Evolutionary conservation across 2,797 vertebrate species (phyloP).

Genomic region (Oophaga sylvatica): DNA sequence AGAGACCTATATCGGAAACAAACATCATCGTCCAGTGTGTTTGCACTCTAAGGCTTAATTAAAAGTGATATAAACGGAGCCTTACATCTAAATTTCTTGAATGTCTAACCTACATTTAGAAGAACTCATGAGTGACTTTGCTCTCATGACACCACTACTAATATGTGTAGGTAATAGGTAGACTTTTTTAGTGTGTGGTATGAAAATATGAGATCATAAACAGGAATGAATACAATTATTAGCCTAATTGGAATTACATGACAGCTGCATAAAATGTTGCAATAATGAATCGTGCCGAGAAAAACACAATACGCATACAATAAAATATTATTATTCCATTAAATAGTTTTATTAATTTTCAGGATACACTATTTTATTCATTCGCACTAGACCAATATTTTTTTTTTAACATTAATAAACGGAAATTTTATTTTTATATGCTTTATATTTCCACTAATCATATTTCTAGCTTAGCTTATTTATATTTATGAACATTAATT

Average conservation of each 20-base stretch:
- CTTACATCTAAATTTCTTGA: neutral
- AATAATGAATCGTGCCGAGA: conserved; percentile 24
- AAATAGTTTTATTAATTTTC: conserved; percentile 50
- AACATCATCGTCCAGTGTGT: neutral
- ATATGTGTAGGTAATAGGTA: neutral
- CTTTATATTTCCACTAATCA: conserved; percentile 44
- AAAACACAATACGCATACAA: conserved; percentile 52
- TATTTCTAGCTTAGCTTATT: conserved; percentile 40
- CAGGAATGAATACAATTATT: conserved; percentile 38
- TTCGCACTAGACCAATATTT: conserved; percentile 45
- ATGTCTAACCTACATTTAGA: neutral
- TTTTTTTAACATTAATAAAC: conserved; percentile 30
- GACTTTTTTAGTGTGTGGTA: conserved; percentile 22
- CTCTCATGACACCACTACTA: neutral
- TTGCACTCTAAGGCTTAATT: neutral
- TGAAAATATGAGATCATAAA: conserved; percentile 44
- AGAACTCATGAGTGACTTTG: neutral
- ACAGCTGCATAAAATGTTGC: conserved; percentile 29
- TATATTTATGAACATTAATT: conserved; percentile 46
- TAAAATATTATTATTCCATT: conserved; percentile 58
- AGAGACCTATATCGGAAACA: too few species aligned
- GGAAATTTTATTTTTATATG: conserved; percentile 49
- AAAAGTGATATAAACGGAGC: neutral
- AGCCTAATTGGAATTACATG: conserved; percentile 39
- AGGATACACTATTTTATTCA: conserved; percentile 48